Evolutionary conservation across 1,140 invertebrate genomes (phyloP), one percentile per base, ranked within the genome.

Genomic region (Drosophila novamexicana): DNA sequence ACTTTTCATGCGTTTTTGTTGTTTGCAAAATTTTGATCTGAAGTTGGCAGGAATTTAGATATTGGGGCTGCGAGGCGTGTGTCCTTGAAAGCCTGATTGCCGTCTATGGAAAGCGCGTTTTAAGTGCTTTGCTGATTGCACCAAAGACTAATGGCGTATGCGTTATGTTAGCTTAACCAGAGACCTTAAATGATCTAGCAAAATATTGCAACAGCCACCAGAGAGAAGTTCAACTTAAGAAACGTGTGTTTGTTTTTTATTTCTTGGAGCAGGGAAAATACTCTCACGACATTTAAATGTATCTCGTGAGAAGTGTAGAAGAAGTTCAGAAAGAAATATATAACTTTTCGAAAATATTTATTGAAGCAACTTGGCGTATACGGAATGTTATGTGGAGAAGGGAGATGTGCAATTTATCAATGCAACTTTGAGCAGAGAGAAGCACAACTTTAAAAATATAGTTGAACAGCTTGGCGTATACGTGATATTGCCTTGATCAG

Each of bases 41-140:
- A 58, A 64, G 72, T 64, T 71, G 40, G 34, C 37, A 16, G 12
- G 49, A 56, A 69, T 57, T 74, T 57, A 62, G 65, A 65, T 50
- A 62, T 77, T 73, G 45, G 37, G 22, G 16, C 39, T 73, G 22
- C 57, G 39, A 70, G 37, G 44, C 18, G 50, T 59, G 12, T 73
- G 58, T 77, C 72, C 66, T 75, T 78, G 69, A 70, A 63, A 40
- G 76, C 7, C 18, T 73, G 71, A 74, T 74, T 74, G 64, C 57
- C 7, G 32, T 36, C 29, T 42, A 18, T 22, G 54, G 10, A 18
- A 61, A 16, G 16, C 66, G 57, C 22, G 22, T 29, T 5, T 29
- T 29, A 29, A 29, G 22, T 4, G 22, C 54, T 71, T 76, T 65
- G 57, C 62, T 80, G 78, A 81, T 72, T 81, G 78, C 68, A 74